phyloP scores from a whole-genome alignment of 2,888 invertebrate genomes.

The Calliopum simillimum region DNA sequence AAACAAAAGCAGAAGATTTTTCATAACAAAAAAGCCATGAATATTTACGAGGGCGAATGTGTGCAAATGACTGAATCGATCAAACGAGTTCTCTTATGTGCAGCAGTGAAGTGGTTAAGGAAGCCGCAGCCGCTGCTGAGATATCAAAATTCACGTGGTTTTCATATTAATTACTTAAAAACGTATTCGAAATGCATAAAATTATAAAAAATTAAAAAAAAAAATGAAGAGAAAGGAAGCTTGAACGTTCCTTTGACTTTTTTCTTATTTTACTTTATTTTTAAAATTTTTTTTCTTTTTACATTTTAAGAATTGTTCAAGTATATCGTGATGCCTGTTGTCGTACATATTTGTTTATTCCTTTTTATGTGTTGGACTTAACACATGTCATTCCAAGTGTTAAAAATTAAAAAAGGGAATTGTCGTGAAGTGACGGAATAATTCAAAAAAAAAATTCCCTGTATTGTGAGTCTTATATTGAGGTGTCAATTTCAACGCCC shows the following conservation, averaged over 20 bases:
- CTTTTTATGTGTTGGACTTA: conserved; percentile 4
- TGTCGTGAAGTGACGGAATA: conserved; percentile 42
- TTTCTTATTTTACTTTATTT: no score
- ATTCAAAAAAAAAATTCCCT: conserved; percentile 40
- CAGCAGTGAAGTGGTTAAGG: not conserved
- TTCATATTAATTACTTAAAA: conserved; percentile 49
- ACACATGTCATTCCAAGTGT: conserved; percentile 49
- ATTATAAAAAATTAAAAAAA: conserved; percentile 12
- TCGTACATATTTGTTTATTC: not conserved
- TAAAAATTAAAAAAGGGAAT: conserved; percentile 45
- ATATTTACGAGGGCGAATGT: no score
- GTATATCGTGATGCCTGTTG: no score
- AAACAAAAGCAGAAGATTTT: no score
- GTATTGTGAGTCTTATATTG: conserved; percentile 50
- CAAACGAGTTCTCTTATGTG: no score
- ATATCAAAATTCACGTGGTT: conserved; percentile 54
- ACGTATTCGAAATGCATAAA: conserved; percentile 13
- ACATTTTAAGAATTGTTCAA: no score
- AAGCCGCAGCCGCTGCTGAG: conserved; percentile 46
- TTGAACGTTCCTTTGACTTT: no score
- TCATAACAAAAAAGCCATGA: no score
- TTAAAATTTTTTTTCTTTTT: no score
- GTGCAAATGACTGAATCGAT: no score
- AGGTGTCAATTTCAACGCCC: conserved; percentile 67
- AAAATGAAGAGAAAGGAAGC: not conserved